Evolutionary conservation across 2,797 vertebrate species (phyloP).

Genomic region (Cyclura pinguis): DNA sequence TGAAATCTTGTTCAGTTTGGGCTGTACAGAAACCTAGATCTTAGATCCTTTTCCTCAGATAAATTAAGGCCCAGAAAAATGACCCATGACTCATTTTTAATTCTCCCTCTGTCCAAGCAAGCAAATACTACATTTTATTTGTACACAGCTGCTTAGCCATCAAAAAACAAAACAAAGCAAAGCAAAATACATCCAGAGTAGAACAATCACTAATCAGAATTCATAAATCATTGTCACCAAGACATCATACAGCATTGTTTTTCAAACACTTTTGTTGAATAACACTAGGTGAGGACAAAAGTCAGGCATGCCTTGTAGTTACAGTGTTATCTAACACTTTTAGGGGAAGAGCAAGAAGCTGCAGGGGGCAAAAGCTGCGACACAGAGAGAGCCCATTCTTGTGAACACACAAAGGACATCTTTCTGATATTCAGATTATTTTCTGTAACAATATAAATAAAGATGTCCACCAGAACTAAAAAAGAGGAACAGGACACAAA

Average conservation of each 20-base stretch:
- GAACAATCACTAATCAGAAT: too few relatives aligned
- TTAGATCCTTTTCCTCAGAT: neutral
- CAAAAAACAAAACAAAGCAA: too few relatives aligned
- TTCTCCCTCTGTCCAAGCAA: neutral
- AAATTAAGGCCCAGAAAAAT: neutral
- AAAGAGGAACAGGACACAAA: neutral
- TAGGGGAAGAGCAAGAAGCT: neutral
- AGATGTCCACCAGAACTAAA: neutral
- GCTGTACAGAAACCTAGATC: neutral
- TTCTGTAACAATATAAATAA: neutral
- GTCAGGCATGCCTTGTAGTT: too few relatives aligned
- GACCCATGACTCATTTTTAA: neutral
- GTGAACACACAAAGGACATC: neutral
- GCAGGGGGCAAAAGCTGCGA: neutral
- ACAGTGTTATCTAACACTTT: too few relatives aligned
- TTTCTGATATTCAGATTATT: neutral
- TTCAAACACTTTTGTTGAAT: too few relatives aligned
- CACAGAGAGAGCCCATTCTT: neutral
- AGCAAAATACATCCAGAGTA: too few relatives aligned
- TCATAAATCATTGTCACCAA: too few relatives aligned
- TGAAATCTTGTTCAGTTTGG: neutral
- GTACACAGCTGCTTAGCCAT: too few relatives aligned
- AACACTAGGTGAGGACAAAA: neutral
- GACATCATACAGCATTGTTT: too few relatives aligned
- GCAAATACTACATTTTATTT: neutral